Evolutionary conservation across 2,888 invertebrate genomes (phyloP), one percentile per base, ranked within the genome.

Genomic region (Tenthredo amoena): DNA sequence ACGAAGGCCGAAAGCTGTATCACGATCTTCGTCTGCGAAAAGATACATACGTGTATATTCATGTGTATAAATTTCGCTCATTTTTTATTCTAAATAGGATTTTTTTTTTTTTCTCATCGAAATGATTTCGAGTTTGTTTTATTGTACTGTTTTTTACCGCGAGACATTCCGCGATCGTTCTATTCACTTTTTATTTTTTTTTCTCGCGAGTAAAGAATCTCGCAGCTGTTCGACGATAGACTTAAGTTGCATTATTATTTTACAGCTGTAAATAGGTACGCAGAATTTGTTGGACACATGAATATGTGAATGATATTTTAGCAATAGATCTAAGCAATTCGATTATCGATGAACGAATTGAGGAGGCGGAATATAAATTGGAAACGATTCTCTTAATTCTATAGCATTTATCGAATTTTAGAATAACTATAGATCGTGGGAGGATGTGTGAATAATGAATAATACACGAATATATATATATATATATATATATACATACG

Each of bases 1-100:
- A 37, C 37, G 34, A 79, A 79, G 79, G 79, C 31, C 79, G 50
- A 47, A 37, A 79, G 31, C 21, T 31, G 62, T 26, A 62, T 62
- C 26, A 10, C 62, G 10, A 7, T 62, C 26, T 12, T 62, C 7
- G 10, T 62, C 21, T 21, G 26, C 7, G 62, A 4, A 21, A 21
- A 21, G 10, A 26, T 26, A 21, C n/a, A 26, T 26, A 26, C 1
- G 1, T 26, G 26, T 58, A 55, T 5, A 55, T 18, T 0, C 21
- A 9, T 58, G n/a, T n/a, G 21, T 58, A 21, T 58, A 58, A 58
- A 58, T 21, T 21, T 58, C 2, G 4, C 6, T 26, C 0, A 10
- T n/a, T 26, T 62, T 10, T 62, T 7, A 10, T 26, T 9, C 62
- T 12, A 21, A 62, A 62, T 62, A n/a, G 1, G n/a, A n/a, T n/a